Percentiles rank a stretch among this genome's conserved stretches.
Evolutionary conservation across 2,888 invertebrate genomes (phyloP).

Genomic region (Chymomyza fuscimana): DNA sequence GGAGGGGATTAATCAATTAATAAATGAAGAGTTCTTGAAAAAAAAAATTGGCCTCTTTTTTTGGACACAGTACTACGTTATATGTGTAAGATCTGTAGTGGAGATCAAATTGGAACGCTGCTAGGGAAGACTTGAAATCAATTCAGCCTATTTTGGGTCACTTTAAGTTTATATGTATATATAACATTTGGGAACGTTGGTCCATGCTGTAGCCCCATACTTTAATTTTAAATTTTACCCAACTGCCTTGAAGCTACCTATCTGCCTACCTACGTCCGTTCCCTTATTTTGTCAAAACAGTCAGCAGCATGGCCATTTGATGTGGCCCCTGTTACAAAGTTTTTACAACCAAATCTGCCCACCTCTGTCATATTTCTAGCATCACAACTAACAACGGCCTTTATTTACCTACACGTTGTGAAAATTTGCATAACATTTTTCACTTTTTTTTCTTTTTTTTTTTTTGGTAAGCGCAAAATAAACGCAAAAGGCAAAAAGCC

Average conservation of each 20-base stretch:
- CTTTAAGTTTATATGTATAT: no score
- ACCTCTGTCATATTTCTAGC: not conserved
- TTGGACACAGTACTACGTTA: no score
- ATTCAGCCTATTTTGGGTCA: no score
- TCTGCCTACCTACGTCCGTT: no score
- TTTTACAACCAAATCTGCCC: not conserved
- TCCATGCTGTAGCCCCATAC: not conserved
- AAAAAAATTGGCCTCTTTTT: no score
- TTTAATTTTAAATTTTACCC: not conserved
- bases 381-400: not conserved
- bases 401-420: not conserved
- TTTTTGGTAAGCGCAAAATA: conserved; percentile 30
- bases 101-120: no score
- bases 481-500: conserved; percentile 25
- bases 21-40: no score
- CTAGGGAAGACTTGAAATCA: no score
- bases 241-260: not conserved
- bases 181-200: no score
- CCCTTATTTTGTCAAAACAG: not conserved
- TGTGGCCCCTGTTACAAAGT: not conserved
- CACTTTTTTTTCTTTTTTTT: conserved; percentile 1
- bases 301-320: not conserved
- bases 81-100: no score
- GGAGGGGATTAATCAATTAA: no score
- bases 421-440: conserved; percentile 64